Percentiles rank a stretch among this genome's conserved stretches.
These are phyloP conservation scores for Nannoperca obscura DNA, from an alignment of 2,797 vertebrate species.

Conservation along the genomic window DNA sequence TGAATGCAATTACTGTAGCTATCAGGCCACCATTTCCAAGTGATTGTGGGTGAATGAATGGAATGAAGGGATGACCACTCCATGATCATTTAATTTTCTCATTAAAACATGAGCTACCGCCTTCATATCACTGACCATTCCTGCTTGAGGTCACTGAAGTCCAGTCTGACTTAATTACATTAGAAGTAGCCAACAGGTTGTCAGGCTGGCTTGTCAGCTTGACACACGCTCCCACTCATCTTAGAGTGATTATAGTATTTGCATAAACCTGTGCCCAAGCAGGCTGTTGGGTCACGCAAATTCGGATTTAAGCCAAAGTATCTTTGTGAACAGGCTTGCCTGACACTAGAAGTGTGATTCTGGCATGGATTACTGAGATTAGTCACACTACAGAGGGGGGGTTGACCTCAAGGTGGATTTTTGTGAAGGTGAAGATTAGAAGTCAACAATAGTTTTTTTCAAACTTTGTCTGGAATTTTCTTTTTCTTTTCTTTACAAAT, in stretches of 20 bases:
- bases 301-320: conserved; percentile 56
- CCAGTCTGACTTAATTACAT: conserved; percentile 42
- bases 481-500: neutral
- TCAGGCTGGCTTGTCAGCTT: conserved; percentile 12
- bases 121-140: conserved; percentile 7
- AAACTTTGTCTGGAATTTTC: neutral
- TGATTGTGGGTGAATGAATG: conserved; percentile 1
- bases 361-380: conserved; percentile 47
- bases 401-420: conserved; percentile 34
- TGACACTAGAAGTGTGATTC: conserved; percentile 48
- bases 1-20: neutral
- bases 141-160: conserved; percentile 17
- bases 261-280: conserved; percentile 40
- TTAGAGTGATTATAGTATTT: conserved; percentile 54
- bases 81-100: conserved; percentile 15
- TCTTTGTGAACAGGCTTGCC: conserved; percentile 22
- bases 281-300: conserved; percentile 47
- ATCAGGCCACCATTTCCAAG: neutral
- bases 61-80: neutral
- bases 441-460: conserved; percentile 22
- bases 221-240: neutral
- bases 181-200: conserved; percentile 32
- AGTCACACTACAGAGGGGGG: conserved; percentile 14
- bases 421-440: conserved; percentile 11
- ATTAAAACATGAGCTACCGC: neutral